Base-by-base conservation (phyloP, 2,888 invertebrate species). In the Panorpa germanica region DNA sequence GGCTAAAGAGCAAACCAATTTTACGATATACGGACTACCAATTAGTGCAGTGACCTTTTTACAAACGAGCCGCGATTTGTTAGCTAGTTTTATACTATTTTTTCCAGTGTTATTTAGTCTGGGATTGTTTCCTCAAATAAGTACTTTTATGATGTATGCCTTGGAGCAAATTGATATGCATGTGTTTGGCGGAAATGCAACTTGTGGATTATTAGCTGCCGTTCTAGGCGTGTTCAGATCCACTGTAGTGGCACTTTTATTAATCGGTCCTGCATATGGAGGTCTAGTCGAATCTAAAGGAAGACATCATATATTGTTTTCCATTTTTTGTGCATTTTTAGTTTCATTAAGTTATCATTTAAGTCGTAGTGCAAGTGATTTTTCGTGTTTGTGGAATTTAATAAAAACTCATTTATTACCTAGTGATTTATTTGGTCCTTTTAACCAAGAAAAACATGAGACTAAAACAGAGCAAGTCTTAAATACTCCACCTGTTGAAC, bases 141-240 rank as follows among this genome's bases (percentile, higher is more conserved):
- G 93, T 49, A 98, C 98, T 2, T 93, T 96, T 51, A 53, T 78
- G 6, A 86, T 93, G 80, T 96, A 95, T 53, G 58, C 90, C n/a
- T 60, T 95, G 40, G 98, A 98, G 52, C 98, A 98, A 62, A 65
- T 71, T 45, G 95, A 77, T 53, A 91, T 80, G 74, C 82, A 85
- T 45, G 48, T 82, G 2, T 86, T 86, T 45, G 86, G 86, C 2
- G 86, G 86, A 1, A 88, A 81, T 45, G 88, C 86, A 1, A 76
- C 80, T 7, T 78, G 80, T 31, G 80, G 83, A 48, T 54, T 96
- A 4, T 61, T 68, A 12, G 85, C 88, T 3, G 77, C 90, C 1
- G 61, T 85, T 28, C 83, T 83, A 40, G 78, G 80, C 47, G 61
- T 93, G 0, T 55, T 73, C 12, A 68, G 91, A 27, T 93, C 91